A percentile compares a stretch with the other conserved stretches of the same genome.
These are phyloP conservation scores for Spongilla lacustris DNA, from an alignment of 37 sponge, comb jelly and placozoan species.

Conservation along the genomic window DNA sequence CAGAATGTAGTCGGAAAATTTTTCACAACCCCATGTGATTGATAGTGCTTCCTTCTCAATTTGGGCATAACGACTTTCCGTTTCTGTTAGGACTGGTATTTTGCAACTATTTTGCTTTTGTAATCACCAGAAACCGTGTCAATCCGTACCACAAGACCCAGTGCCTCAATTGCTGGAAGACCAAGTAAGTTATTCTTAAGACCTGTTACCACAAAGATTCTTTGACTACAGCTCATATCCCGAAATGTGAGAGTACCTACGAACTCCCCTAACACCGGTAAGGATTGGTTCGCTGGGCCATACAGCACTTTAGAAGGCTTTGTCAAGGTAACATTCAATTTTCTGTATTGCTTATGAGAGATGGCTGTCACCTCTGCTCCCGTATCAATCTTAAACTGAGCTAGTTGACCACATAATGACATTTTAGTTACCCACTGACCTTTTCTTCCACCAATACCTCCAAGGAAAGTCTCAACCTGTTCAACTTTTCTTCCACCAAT, in stretches of 20 bases:
- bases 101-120: too few species aligned
- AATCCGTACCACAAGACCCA: not conserved
- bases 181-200: conserved; percentile 12
- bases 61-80: too few species aligned
- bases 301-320: conserved; percentile 32
- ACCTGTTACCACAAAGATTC: conserved; percentile 29
- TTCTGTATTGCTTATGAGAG: conserved; percentile 24
- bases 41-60: too few species aligned
- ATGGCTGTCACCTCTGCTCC: conserved; percentile 66
- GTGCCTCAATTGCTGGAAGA: conserved; percentile 17
- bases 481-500: not conserved
- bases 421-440: conserved; percentile 22
- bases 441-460: too few species aligned
- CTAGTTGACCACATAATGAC: too few species aligned
- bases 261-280: conserved; percentile 33
- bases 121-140: not conserved
- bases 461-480: too few species aligned
- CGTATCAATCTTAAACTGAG: conserved; percentile 63
- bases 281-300: conserved; percentile 33
- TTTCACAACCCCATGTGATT: too few species aligned
- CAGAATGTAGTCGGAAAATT: conserved; percentile 19
- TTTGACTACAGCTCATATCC: not conserved
- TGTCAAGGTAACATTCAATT: not conserved
- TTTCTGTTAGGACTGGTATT: not conserved
- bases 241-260: not conserved